phyloP scores from a whole-genome alignment of 2,113 vertebrate species.

The Pseudopodoces humilis region DNA sequence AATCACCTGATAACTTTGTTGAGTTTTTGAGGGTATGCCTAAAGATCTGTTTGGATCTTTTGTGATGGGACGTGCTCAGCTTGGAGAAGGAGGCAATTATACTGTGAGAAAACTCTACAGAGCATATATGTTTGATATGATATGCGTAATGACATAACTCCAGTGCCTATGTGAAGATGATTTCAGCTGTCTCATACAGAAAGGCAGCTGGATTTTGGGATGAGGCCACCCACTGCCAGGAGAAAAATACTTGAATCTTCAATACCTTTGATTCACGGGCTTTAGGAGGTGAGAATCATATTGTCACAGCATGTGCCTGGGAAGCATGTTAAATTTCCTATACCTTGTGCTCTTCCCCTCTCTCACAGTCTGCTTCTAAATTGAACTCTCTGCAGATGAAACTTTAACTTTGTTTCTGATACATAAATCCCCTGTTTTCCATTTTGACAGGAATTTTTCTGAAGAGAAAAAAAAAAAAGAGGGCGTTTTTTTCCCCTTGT shows the following conservation, averaged over 20 bases:
- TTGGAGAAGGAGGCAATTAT: not conserved
- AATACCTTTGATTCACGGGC: constrained; percentile 55
- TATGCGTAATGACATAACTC: constrained; percentile 18
- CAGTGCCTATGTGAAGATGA: not conserved
- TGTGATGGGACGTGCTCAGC: not conserved
- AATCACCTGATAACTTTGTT: not conserved
- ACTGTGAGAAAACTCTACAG: not conserved
- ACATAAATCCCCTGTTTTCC: not conserved
- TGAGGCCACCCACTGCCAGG: constrained; percentile 39
- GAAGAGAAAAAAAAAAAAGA: not conserved
- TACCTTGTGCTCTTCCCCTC: not conserved
- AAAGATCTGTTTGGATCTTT: not conserved
- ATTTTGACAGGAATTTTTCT: constrained; percentile 3
- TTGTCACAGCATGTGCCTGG: constrained; percentile 48
- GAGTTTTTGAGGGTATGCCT: not conserved
- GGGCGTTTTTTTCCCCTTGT: not conserved
- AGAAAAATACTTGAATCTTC: constrained; percentile 46
- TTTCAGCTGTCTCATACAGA: constrained; percentile 27
- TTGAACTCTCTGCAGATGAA: constrained; percentile 27
- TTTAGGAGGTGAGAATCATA: constrained; percentile 59
- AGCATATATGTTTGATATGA: not conserved
- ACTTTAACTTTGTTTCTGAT: constrained; percentile 33
- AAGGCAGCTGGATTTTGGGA: constrained; percentile 41
- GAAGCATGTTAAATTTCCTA: constrained; percentile 48
- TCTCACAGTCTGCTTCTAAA: constrained; percentile 48